Evolutionary conservation across 2,888 invertebrate species (phyloP).

Genomic region (Zaprionus obscuricornis): DNA sequence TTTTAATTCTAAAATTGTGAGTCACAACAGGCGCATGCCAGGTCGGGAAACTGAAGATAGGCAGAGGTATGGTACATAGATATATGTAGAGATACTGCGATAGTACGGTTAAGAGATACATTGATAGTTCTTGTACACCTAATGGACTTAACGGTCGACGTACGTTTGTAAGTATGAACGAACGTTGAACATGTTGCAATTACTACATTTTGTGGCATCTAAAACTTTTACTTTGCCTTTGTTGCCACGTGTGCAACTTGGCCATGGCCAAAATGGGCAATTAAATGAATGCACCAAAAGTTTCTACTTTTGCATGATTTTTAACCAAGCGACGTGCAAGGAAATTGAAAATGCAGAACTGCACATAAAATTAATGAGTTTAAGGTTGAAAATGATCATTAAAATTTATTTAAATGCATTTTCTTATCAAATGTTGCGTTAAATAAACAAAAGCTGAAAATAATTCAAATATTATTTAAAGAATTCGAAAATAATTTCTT

Average conservation of each 20-base stretch:
- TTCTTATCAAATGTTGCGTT: neutral
- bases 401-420: neutral
- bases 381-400: neutral
- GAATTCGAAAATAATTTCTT: too few species aligned
- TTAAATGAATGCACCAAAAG: constrained; percentile 43
- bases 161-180: too few species aligned
- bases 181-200: constrained; percentile 65
- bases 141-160: constrained; percentile 60
- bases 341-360: constrained; percentile 1
- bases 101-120: too few species aligned
- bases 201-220: constrained; percentile 60
- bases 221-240: constrained; percentile 63
- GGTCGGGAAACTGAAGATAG: constrained; percentile 1
- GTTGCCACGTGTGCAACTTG: constrained; percentile 41
- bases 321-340: neutral
- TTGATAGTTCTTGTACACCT: constrained; percentile 41
- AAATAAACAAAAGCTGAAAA: too few species aligned
- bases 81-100: constrained; percentile 35
- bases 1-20: constrained; percentile 78
- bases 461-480: too few species aligned
- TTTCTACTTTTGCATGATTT: constrained; percentile 12
- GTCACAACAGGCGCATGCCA: constrained; percentile 66
- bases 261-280: constrained; percentile 42
- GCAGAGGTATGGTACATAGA: constrained; percentile 3
- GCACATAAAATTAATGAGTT: neutral